Percentiles rank a stretch among this genome's conserved stretches.
Evolutionary conservation across 2,888 invertebrate genomes (phyloP).

Genomic region (Drosophila macrospina): DNA sequence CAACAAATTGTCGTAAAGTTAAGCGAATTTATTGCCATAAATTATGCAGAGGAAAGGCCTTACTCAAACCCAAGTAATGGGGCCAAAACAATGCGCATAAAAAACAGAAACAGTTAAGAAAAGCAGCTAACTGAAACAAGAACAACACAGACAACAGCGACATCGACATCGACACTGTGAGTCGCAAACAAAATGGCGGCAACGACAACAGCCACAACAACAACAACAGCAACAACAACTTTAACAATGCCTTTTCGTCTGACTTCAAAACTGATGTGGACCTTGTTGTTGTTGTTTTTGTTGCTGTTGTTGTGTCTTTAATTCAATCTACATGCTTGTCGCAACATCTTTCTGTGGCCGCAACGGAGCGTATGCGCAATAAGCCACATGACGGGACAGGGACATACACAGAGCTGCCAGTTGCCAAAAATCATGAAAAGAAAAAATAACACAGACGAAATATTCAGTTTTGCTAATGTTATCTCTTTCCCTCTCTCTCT

Average conservation of each 20-base stretch:
- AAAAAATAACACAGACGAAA: constrained; percentile 3
- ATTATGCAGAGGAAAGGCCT: constrained; percentile 68
- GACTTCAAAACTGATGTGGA: constrained; percentile 66
- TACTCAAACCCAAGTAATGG: constrained; percentile 2
- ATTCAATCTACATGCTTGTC: constrained; percentile 70
- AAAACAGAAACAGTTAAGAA: constrained; percentile 41
- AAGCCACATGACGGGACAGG: constrained; percentile 49
- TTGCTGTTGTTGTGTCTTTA: constrained; percentile 57
- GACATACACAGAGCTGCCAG: constrained; percentile 27
- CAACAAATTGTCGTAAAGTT: constrained; percentile 81
- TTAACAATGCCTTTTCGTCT: constrained; percentile 76
- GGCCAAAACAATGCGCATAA: constrained; percentile 66
- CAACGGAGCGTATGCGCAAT: constrained; percentile 70
- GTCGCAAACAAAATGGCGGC: constrained; percentile 69
- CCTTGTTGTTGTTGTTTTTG: constrained; percentile 26
- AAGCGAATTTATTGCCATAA: constrained; percentile 82
- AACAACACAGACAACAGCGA: constrained; percentile 12
- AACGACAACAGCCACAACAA: constrained; percentile 4
- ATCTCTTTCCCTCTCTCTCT: too few relatives aligned
- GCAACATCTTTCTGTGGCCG: constrained; percentile 44
- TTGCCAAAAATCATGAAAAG: constrained; percentile 28
- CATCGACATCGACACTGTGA: constrained; percentile 31
- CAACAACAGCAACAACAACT: constrained; percentile 44
- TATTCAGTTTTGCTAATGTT: constrained; percentile 49
- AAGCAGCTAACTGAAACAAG: constrained; percentile 30